Percentiles rank a stretch among this genome's conserved stretches.
Conservation (phyloP, 1,140 invertebrate species). For the Drosophila sulfurigaster region DNA sequence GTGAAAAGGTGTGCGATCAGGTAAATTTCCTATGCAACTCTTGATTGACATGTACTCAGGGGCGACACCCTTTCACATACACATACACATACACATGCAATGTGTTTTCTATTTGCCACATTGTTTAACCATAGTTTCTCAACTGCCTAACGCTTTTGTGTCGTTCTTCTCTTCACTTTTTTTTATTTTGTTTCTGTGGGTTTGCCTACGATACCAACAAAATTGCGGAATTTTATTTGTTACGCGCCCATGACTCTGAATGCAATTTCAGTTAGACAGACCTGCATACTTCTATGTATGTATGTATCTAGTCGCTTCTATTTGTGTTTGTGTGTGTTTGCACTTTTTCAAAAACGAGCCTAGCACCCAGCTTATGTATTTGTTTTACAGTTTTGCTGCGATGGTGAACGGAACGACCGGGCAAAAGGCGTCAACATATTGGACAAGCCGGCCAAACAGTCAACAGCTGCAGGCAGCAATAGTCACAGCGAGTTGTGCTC, state of each 20-base stretch:
- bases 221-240: slow-evolving; percentile 77
- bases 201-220: slow-evolving; percentile 61
- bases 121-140: slow-evolving; percentile 14
- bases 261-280: slow-evolving; percentile 60
- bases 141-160: not conserved
- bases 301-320: slow-evolving; percentile 38
- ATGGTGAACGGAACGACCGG: not conserved
- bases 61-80: slow-evolving; percentile 2
- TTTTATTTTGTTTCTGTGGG: slow-evolving; percentile 43
- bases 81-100: not conserved
- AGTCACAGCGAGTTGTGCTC: slow-evolving; percentile 37
- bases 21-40: slow-evolving; percentile 42
- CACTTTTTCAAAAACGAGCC: slow-evolving; percentile 15
- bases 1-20: slow-evolving; percentile 41
- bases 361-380: slow-evolving; percentile 38
- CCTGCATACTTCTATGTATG: slow-evolving; percentile 14
- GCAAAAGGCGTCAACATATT: slow-evolving; percentile 63
- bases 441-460: slow-evolving; percentile 31
- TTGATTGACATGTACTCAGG: slow-evolving; percentile 48
- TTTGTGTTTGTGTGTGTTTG: slow-evolving; percentile 22
- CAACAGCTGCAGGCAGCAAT: slow-evolving; percentile 66
- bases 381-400: slow-evolving; percentile 36
- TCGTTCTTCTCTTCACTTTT: too few relatives aligned
- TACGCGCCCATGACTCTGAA: slow-evolving; percentile 76
- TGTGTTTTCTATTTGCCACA: slow-evolving; percentile 9